phyloP scores from a whole-genome alignment of 2,888 invertebrate genomes.

The Heliconius ethilla region DNA sequence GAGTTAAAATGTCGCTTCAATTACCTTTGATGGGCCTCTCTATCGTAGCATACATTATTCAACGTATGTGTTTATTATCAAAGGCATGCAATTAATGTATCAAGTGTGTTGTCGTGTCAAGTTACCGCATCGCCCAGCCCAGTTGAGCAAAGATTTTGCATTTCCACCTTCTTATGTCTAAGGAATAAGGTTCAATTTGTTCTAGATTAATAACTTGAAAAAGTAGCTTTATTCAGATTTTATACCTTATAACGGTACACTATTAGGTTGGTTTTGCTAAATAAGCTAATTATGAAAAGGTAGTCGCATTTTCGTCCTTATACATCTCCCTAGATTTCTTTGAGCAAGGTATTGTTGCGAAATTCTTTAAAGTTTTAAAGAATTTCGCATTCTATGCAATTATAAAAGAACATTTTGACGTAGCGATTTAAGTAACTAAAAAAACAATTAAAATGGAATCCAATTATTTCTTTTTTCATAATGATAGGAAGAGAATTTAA shows the following conservation, averaged over 20 bases:
- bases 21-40: slow-evolving; percentile 15
- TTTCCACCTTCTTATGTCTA: neutral
- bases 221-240: neutral
- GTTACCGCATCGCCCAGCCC: slow-evolving; percentile 14
- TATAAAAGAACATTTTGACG: too few relatives aligned
- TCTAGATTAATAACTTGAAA: neutral
- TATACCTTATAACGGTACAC: neutral
- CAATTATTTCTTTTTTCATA: too few relatives aligned
- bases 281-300: neutral
- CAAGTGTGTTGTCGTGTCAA: slow-evolving; percentile 26
- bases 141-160: neutral
- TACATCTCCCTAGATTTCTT: neutral
- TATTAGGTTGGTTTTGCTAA: neutral
- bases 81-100: slow-evolving; percentile 22
- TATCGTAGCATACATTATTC: slow-evolving; percentile 9
- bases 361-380: neutral
- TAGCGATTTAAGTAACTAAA: too few relatives aligned
- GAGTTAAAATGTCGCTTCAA: slow-evolving; percentile 4
- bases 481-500: too few relatives aligned
- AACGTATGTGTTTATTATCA: slow-evolving; percentile 19
- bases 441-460: too few relatives aligned
- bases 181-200: slow-evolving; percentile 3
- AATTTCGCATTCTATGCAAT: neutral
- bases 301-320: neutral
- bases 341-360: slow-evolving; percentile 6